These are phyloP conservation scores for Redunca redunca DNA, from an alignment of 2,113 vertebrate species.

Conservation along the genomic window DNA sequence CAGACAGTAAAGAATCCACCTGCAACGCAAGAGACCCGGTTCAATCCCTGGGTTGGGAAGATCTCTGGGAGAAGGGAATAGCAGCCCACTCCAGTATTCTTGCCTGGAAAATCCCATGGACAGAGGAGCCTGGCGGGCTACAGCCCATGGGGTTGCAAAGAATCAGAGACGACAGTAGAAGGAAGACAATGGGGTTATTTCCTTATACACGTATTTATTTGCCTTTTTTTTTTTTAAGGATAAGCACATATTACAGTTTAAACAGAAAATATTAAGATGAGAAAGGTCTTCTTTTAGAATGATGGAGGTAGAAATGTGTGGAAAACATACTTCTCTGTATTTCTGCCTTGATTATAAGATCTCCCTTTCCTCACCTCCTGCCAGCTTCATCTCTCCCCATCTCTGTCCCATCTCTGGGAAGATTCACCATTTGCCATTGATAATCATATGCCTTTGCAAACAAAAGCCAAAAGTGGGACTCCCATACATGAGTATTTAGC, in stretches of 20 bases:
- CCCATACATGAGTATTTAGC: not conserved
- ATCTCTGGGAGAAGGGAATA: not conserved
- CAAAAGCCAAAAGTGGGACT: not conserved
- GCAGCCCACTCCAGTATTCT: not conserved
- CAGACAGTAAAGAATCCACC: fast-evolving
- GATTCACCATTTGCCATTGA: not conserved
- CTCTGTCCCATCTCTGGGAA: not conserved
- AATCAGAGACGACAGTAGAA: not conserved
- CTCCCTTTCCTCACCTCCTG: not conserved
- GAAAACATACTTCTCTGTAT: not conserved
- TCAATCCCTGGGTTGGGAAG: not conserved
- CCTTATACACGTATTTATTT: not conserved
- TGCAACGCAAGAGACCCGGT: not conserved
- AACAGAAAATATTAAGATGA: not conserved
- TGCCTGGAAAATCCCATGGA: not conserved
- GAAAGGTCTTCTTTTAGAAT: not conserved
- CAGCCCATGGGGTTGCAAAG: not conserved
- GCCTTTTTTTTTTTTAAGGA: not conserved
- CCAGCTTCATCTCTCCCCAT: not conserved
- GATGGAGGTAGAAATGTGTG: not conserved
- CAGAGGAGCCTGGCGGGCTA: not conserved
- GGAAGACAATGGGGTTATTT: not conserved
- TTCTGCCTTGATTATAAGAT: not conserved
- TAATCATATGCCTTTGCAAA: not conserved
- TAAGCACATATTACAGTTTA: not conserved